A percentile compares a stretch with the other conserved stretches of the same genome.
These are phyloP conservation scores for Brassicogethes aeneus DNA, from an alignment of 2,888 invertebrate species.

Conservation along the genomic window DNA sequence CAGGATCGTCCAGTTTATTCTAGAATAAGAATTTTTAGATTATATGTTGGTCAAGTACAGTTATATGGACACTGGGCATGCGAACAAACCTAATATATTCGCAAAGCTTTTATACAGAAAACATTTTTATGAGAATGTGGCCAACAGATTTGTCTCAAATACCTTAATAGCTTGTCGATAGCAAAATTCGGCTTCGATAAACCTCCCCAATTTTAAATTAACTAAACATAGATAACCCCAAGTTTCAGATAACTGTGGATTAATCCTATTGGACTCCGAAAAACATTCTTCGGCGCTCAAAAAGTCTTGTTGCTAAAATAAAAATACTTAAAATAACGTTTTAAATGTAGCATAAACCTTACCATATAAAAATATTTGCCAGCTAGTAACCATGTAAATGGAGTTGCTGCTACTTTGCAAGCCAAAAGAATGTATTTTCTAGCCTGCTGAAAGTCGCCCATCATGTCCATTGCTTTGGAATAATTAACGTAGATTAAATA, in stretches of 20 bases:
- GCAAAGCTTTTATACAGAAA: no score
- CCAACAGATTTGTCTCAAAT: no score
- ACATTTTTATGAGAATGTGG: no score
- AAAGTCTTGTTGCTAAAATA: constrained; percentile 31
- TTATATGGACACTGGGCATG: no score
- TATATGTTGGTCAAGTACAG: no score
- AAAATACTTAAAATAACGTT: constrained; percentile 5
- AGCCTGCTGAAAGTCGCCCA: constrained; percentile 29
- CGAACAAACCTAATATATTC: no score
- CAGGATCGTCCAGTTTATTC: no score
- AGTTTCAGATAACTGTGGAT: constrained; percentile 32
- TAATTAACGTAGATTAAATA: constrained; percentile 32
- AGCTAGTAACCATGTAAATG: constrained; percentile 33
- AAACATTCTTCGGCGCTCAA: constrained; percentile 38
- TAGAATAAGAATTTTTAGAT: no score
- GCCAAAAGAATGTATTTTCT: constrained; percentile 31
- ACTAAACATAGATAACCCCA: constrained; percentile 37
- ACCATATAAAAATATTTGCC: constrained; percentile 27
- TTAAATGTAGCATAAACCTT: constrained; percentile 8
- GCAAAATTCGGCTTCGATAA: constrained; percentile 34
- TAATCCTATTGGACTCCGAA: constrained; percentile 34
- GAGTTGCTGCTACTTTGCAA: constrained; percentile 33
- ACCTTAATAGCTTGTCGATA: constrained; percentile 32
- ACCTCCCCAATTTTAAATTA: constrained; percentile 31
- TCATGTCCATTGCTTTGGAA: constrained; percentile 23